These are phyloP conservation scores for Remorina albescens DNA, from an alignment of 2,797 vertebrate species.

Conservation along the genomic window DNA sequence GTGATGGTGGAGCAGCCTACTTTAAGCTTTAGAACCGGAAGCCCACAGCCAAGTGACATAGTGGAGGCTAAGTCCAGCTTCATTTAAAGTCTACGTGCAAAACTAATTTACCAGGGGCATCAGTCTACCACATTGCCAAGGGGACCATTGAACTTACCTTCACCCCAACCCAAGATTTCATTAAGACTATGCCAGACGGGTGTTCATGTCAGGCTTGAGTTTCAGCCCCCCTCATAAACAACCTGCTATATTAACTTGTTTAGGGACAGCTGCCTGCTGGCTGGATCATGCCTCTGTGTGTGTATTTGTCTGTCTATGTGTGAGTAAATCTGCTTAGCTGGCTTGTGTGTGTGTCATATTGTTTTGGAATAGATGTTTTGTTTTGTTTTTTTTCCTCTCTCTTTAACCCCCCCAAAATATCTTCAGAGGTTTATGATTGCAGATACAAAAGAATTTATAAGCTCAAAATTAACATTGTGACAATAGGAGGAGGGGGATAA, in stretches of 20 bases:
- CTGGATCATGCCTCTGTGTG: conserved; percentile 64
- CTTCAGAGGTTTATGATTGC: conserved; percentile 14
- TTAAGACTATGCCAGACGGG: conserved; percentile 87
- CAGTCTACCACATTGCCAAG: conserved; percentile 41
- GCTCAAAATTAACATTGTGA: conserved; percentile 26
- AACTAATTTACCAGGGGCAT: conserved; percentile 32
- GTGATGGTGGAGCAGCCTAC: no score
- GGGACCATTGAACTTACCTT: conserved; percentile 84
- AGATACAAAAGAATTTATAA: conserved; percentile 8
- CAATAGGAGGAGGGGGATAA: conserved; percentile 9
- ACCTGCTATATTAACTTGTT: conserved; percentile 90
- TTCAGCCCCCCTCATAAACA: conserved; percentile 88
- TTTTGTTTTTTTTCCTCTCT: conserved; percentile 13
- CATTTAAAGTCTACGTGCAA: neutral
- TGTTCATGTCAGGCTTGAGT: conserved; percentile 84
- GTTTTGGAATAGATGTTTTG: conserved; percentile 1
- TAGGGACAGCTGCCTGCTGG: conserved; percentile 86
- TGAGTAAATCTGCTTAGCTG: conserved; percentile 68
- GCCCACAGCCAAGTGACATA: no score
- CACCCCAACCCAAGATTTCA: conserved; percentile 87
- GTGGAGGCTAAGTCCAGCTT: no score
- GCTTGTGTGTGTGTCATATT: conserved; percentile 58
- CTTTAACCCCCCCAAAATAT: conserved; percentile 17
- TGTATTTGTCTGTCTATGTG: conserved; percentile 63
- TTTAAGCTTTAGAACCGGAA: no score